Percentiles rank a stretch among this genome's conserved stretches.
These are phyloP conservation scores for Drosophila melanica DNA, from an alignment of 1,140 invertebrate genomes.

Conservation along the genomic window DNA sequence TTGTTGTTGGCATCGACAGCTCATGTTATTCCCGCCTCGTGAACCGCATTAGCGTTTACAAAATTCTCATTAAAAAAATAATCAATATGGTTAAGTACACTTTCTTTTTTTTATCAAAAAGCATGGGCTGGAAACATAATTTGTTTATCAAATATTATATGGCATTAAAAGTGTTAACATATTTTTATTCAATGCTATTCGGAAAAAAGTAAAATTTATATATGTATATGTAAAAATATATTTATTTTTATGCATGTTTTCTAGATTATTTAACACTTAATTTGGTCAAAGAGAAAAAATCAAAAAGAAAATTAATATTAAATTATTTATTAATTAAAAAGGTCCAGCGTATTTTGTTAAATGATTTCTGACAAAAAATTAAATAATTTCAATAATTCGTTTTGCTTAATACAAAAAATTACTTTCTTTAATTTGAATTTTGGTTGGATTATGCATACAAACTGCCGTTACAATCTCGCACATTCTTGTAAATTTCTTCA, in stretches of 20 bases:
- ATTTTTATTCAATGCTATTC: not conserved
- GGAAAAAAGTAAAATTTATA: no score
- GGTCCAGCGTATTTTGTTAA: no score
- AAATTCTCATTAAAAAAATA: not conserved
- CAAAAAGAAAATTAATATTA: not conserved
- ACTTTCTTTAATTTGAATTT: not conserved
- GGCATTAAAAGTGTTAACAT: no score
- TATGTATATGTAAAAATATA: no score
- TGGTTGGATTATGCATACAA: not conserved
- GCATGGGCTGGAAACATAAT: no score
- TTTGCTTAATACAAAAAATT: not conserved
- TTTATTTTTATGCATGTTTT: not conserved
- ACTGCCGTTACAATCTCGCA: not conserved
- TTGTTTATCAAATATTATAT: no score
- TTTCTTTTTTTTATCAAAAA: no score
- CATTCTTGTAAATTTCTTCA: conserved; percentile 6
- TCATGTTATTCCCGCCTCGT: conserved; percentile 26
- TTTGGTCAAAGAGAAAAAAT: not conserved
- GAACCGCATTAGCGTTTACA: not conserved
- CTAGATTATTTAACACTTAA: not conserved
- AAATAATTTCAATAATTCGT: no score
- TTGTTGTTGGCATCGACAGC: conserved; percentile 68
- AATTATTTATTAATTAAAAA: no score
- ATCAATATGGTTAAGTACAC: no score
- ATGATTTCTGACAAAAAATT: no score